Conservation (phyloP, 2,113 vertebrate species). For the Heliornis fulica region DNA sequence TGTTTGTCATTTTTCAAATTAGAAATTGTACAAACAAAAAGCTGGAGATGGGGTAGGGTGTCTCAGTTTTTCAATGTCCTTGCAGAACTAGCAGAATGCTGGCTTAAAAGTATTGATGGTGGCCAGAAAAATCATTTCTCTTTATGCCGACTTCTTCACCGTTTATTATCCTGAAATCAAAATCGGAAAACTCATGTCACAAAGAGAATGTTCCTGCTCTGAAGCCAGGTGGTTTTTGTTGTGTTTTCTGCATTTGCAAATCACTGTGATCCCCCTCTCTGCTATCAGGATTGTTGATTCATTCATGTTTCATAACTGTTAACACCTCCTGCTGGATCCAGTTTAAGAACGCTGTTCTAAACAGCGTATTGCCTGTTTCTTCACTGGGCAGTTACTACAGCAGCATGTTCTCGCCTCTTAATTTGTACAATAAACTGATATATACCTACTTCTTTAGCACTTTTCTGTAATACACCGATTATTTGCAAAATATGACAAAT, state of each 20-base stretch:
- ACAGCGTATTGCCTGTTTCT: neutral
- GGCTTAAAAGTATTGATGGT: neutral
- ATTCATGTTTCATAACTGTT: neutral
- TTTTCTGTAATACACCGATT: neutral
- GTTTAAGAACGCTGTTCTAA: neutral
- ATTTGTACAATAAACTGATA: neutral
- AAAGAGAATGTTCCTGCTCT: neutral
- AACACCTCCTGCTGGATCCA: neutral
- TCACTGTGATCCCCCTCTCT: neutral
- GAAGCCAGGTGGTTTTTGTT: neutral
- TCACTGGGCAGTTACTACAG: neutral
- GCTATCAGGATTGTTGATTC: neutral
- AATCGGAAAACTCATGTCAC: neutral
- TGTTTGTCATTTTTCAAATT: neutral
- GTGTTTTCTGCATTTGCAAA: neutral
- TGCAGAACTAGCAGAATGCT: neutral
- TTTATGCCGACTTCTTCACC: neutral
- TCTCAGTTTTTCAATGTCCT: neutral
- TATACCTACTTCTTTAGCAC: neutral
- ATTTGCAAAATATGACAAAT: neutral
- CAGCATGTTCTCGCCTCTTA: neutral
- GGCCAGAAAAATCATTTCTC: neutral
- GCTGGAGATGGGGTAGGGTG: too few relatives aligned
- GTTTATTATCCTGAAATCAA: neutral
- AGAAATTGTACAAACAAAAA: neutral